phyloP scores from a whole-genome alignment of 1,140 invertebrate species.

The Drosophila yakuba region DNA sequence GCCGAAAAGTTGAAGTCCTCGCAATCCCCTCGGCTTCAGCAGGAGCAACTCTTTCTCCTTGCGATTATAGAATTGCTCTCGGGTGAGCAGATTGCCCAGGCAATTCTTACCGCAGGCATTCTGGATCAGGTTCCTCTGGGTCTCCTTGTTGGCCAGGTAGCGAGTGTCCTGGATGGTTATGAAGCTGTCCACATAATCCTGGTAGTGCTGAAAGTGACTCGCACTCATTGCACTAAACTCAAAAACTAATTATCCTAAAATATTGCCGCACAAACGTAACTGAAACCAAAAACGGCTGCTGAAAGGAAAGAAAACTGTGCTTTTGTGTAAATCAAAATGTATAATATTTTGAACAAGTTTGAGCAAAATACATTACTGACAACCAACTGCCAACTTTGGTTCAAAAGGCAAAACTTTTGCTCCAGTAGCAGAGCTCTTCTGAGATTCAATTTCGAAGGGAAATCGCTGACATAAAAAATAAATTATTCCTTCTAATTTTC shows the following conservation, averaged over 20 bases:
- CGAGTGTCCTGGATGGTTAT: slow-evolving; percentile 34
- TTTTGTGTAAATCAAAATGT: slow-evolving; percentile 26
- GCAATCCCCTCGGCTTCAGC: slow-evolving; percentile 5
- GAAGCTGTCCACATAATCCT: slow-evolving; percentile 52
- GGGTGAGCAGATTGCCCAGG: slow-evolving; percentile 38
- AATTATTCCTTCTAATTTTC: neutral
- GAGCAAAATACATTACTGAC: slow-evolving; percentile 25
- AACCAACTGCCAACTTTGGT: slow-evolving; percentile 17
- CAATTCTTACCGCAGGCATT: slow-evolving; percentile 31
- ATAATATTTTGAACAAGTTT: slow-evolving; percentile 18
- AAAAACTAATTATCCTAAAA: neutral
- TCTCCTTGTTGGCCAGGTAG: slow-evolving; percentile 29
- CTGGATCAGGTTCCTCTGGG: slow-evolving; percentile 29
- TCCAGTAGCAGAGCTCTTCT: slow-evolving; percentile 2
- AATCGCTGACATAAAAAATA: neutral
- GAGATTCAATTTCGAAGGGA: neutral
- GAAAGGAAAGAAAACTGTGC: slow-evolving; percentile 3
- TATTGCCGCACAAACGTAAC: too few relatives aligned
- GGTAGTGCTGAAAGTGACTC: slow-evolving; percentile 19
- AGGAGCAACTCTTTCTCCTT: slow-evolving; percentile 1
- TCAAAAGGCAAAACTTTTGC: slow-evolving; percentile 27
- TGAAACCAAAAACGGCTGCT: neutral
- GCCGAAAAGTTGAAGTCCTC: slow-evolving; percentile 15
- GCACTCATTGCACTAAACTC: slow-evolving; percentile 24
- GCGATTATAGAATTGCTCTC: slow-evolving; percentile 20